Evolutionary conservation across 2,113 vertebrate species (phyloP).

Genomic region (Peucedramus taeniatus): DNA sequence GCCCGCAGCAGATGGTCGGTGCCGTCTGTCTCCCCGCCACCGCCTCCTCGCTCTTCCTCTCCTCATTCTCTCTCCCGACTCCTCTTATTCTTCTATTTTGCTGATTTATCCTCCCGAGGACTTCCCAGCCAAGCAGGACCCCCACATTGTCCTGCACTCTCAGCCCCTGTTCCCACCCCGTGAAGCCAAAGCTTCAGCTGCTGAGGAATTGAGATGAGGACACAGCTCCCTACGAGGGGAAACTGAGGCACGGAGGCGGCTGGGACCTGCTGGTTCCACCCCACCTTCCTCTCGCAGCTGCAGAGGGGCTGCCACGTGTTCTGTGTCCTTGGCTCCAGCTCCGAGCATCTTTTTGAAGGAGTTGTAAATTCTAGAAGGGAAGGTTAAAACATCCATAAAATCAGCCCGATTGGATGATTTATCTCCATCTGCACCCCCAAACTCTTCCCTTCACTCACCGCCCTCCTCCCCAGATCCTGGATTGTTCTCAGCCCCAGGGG

Average conservation of each 20-base stretch:
- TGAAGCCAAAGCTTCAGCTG: background rate
- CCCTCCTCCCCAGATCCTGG: background rate
- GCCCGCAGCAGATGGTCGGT: background rate
- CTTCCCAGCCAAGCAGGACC: background rate
- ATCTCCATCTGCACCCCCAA: background rate
- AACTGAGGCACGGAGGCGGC: background rate
- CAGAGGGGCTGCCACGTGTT: accelerated
- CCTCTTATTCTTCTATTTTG: background rate
- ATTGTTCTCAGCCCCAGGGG: background rate
- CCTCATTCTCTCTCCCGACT: background rate
- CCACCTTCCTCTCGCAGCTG: background rate
- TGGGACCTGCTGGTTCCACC: background rate
- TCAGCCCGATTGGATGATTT: background rate
- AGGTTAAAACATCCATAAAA: background rate
- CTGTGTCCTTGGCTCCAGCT: background rate
- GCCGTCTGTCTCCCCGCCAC: background rate
- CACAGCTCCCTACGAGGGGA: accelerated
- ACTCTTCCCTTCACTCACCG: background rate
- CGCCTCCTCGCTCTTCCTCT: background rate
- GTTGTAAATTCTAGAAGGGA: background rate
- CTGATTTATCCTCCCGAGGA: background rate
- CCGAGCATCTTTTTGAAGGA: background rate
- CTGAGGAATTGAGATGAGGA: background rate
- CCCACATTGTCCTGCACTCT: background rate
- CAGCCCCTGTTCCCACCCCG: background rate